phyloP scores from a whole-genome alignment of 2,888 invertebrate genomes.

The Hermodice carunculata region DNA sequence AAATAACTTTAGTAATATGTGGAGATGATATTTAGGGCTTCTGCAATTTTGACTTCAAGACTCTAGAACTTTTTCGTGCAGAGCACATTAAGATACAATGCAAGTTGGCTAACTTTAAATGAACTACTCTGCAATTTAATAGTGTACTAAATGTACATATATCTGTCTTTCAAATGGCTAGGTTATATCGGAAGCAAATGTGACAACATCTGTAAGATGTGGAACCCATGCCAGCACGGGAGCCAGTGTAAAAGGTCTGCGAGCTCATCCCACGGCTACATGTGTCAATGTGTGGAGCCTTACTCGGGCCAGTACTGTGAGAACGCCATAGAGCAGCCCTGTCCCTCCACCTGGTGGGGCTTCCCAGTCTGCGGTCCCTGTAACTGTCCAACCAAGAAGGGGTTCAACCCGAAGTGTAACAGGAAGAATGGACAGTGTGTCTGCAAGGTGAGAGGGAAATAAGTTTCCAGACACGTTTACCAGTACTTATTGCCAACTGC shows the following conservation, averaged over 20 bases:
- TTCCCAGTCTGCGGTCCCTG: conserved; percentile 93
- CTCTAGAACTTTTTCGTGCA: no score
- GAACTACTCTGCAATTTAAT: no score
- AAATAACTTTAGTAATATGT: no score
- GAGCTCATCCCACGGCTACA: conserved; percentile 77
- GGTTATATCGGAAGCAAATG: conserved; percentile 75
- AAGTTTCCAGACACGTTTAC: no score
- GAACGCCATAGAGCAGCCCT: conserved; percentile 69
- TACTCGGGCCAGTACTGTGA: conserved; percentile 73
- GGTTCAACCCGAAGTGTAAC: conserved; percentile 93
- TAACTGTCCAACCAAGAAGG: conserved; percentile 84
- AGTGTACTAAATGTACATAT: no score
- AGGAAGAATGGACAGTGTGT: conserved; percentile 88
- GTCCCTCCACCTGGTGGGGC: conserved; percentile 97
- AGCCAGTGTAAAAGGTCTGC: conserved; percentile 76
- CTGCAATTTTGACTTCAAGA: no score
- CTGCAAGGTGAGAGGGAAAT: conserved; percentile 84
- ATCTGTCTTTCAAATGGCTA: no score
- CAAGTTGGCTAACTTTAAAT: no score
- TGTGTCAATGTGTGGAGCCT: conserved; percentile 84
- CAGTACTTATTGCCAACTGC: background rate
- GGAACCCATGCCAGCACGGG: conserved; percentile 83
- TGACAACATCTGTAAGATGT: conserved; percentile 81
- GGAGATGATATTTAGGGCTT: no score
- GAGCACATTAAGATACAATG: no score